Percentiles rank a stretch among this genome's conserved stretches.
phyloP scores from a whole-genome alignment of 2,888 invertebrate species.

The Peribatodes rhomboidaria region DNA sequence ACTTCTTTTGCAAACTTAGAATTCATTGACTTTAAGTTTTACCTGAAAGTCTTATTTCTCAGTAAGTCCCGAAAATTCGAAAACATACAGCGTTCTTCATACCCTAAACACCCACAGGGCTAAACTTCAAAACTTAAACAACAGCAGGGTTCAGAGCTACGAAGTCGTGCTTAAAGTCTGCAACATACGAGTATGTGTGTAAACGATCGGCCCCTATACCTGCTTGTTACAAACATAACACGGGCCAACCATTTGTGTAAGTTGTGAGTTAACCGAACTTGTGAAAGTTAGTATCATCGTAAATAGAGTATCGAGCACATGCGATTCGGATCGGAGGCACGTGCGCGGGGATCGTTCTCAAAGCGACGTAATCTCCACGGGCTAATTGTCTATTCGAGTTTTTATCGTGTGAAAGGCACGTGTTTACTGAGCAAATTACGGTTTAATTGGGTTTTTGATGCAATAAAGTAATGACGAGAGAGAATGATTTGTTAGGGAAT shows the following conservation, averaged over 20 bases:
- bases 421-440: not conserved
- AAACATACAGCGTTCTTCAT: slow-evolving; percentile 3
- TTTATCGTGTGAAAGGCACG: not conserved
- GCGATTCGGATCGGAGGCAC: slow-evolving; percentile 7
- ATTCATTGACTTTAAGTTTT: no score
- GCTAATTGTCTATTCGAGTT: not conserved
- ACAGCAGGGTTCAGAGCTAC: not conserved
- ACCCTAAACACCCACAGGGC: not conserved
- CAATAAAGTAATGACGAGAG: no score
- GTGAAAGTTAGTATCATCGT: slow-evolving; percentile 12
- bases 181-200: slow-evolving; percentile 16
- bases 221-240: slow-evolving; percentile 8
- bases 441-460: not conserved
- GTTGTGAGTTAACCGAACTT: slow-evolving; percentile 9
- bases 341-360: not conserved
- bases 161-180: slow-evolving; percentile 8
- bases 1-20: no score
- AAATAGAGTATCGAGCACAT: slow-evolving; percentile 16
- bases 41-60: not conserved
- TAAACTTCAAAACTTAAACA: slow-evolving; percentile 2
- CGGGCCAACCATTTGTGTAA: slow-evolving; percentile 4
- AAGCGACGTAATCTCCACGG: not conserved
- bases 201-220: slow-evolving; percentile 7
- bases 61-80: not conserved
- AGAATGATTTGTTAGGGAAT: no score